These are phyloP conservation scores for Mimumesa dahlbomi DNA, from an alignment of 2,888 invertebrate species.

Conservation along the genomic window DNA sequence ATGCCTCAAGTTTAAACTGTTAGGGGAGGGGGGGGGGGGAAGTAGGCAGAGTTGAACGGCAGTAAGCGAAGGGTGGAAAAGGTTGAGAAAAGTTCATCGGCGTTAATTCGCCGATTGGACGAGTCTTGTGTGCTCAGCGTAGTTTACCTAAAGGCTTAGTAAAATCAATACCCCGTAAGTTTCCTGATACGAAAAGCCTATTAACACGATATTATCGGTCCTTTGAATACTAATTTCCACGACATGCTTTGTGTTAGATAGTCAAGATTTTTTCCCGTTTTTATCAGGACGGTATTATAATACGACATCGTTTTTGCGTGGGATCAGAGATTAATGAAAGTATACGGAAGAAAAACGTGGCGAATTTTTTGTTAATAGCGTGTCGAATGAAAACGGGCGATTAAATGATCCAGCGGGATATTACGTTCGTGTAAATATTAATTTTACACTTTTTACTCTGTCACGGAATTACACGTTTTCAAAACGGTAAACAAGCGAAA, in stretches of 20 bases:
- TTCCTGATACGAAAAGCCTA: slow-evolving; percentile 61
- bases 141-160: slow-evolving; percentile 64
- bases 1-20: neutral
- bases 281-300: slow-evolving; percentile 30
- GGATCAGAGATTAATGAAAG: slow-evolving; percentile 58
- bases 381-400: slow-evolving; percentile 26
- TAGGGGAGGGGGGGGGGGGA: too few species aligned
- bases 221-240: slow-evolving; percentile 55
- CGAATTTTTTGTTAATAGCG: slow-evolving; percentile 57
- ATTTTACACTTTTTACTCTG: too few species aligned
- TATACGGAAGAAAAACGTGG: slow-evolving; percentile 31
- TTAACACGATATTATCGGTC: slow-evolving; percentile 61
- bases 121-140: slow-evolving; percentile 57
- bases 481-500: too few species aligned
- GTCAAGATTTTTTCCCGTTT: slow-evolving; percentile 26
- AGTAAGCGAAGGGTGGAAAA: slow-evolving; percentile 10
- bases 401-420: slow-evolving; percentile 17
- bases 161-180: slow-evolving; percentile 68
- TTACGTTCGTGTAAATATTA: too few species aligned
- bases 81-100: slow-evolving; percentile 51
- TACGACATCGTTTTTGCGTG: slow-evolving; percentile 41
- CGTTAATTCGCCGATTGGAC: slow-evolving; percentile 59
- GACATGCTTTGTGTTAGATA: slow-evolving; percentile 17
- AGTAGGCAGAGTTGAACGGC: neutral
- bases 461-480: too few species aligned